These are phyloP conservation scores for Polymixis lichenea DNA, from an alignment of 2,888 invertebrate species.

Conservation along the genomic window DNA sequence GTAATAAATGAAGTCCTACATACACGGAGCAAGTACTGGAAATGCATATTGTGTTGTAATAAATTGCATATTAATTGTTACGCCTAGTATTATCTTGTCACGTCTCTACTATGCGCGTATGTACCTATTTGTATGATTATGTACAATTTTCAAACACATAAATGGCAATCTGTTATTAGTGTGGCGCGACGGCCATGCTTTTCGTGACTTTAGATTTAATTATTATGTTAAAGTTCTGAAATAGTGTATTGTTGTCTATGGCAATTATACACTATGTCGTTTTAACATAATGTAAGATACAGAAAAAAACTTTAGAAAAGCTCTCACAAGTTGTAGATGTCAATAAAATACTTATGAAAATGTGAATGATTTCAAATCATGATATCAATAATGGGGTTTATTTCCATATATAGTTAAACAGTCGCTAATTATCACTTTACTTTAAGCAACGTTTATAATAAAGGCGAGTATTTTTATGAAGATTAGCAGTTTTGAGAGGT, in stretches of 20 bases:
- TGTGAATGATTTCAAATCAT: not conserved
- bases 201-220: conserved; percentile 35
- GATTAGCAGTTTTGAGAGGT: not conserved
- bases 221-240: not conserved
- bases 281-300: not conserved
- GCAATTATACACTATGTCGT: not conserved
- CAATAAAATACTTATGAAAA: not conserved
- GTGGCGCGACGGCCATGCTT: conserved; percentile 12
- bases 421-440: too few relatives aligned
- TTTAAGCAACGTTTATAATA: too few relatives aligned
- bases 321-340: not conserved
- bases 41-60: conserved; percentile 5
- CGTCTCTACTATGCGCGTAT: not conserved
- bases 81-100: conserved; percentile 19
- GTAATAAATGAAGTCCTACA: not conserved
- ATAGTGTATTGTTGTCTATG: not conserved
- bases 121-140: conserved; percentile 21
- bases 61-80: conserved; percentile 39
- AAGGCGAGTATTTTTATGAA: not conserved
- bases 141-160: conserved; percentile 39
- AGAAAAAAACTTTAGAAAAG: not conserved
- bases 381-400: not conserved
- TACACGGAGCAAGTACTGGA: conserved; percentile 1
- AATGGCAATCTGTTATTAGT: conserved; percentile 13
- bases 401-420: too few relatives aligned